phyloP scores from a whole-genome alignment of 2,888 invertebrate genomes.

The Drosophila infuscata region DNA sequence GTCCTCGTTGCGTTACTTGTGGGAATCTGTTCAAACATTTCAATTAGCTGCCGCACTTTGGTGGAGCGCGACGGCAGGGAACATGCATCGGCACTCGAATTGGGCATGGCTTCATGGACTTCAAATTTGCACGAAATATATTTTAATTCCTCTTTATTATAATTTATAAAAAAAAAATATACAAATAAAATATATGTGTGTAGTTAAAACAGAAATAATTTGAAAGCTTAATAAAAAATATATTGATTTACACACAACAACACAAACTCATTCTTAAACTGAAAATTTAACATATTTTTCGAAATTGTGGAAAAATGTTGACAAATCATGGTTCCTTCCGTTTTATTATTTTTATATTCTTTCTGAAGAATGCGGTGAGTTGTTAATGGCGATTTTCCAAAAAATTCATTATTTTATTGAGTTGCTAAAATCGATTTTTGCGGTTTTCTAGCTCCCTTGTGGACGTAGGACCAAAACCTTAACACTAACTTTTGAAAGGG shows the following conservation, averaged over 20 bases:
- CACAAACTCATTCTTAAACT: not conserved
- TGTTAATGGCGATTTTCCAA: not conserved
- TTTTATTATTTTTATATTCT: not conserved
- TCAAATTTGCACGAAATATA: not conserved
- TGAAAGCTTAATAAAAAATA: not conserved
- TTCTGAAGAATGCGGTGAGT: not conserved
- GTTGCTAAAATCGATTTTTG: not conserved
- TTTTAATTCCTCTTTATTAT: not conserved
- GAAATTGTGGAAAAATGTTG: too few relatives aligned
- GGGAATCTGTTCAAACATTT: constrained; percentile 33
- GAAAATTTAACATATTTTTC: too few relatives aligned
- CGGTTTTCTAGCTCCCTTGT: too few relatives aligned
- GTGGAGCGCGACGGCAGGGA: not conserved
- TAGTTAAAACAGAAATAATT: not conserved
- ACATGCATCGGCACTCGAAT: not conserved
- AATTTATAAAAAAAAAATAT: too few relatives aligned
- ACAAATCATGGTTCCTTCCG: not conserved
- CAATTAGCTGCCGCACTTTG: constrained; percentile 30
- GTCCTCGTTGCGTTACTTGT: not conserved
- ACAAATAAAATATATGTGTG: not conserved
- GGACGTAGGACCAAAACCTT: too few relatives aligned
- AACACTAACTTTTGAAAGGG: too few relatives aligned
- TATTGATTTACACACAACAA: not conserved
- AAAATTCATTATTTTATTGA: not conserved
- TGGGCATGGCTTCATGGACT: constrained; percentile 9